Evolutionary conservation across 2,113 vertebrate species (phyloP), one percentile per base, ranked within the genome.

Genomic region (Dryoscopus gambensis): DNA sequence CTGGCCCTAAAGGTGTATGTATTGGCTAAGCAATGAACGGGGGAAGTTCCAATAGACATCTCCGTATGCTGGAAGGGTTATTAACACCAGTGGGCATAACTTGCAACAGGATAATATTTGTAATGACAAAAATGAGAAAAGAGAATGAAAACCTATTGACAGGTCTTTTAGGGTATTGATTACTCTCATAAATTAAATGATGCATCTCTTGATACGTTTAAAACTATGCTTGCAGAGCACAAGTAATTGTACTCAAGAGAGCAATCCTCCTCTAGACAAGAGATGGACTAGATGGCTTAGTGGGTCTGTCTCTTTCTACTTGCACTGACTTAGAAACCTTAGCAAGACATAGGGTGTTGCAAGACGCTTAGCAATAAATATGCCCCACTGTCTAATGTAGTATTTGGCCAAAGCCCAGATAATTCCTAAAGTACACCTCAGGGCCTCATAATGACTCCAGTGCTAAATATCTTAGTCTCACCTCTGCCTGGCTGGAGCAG

Each of bases 371-470:
- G 65, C 42, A 87, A 87, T 84, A 92, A 95, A 92, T 78, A 84
- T 40, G 21, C 53, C 31, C 80, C 68, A 15, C 64, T 73, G 79
- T 69, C 86, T 76, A 85, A 86, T 62, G 69, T 37, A 46, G 76
- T 42, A 81, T 75, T 95, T 93, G 92, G 88, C 73, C 80, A 87
- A 90, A 90, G 77, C 62, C 80, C 93, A 95, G 60, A n/a, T 71
- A 94, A 90, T 84, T 89, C 69, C 76, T 87, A 62, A 71, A 93
- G 64, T 31, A 75, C 20, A 78, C 88, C 53, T 84, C 83, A 47
- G 86, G 83, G 95, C 39, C 73, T 79, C 62, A 33, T 81, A 67
- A 84, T 39, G n/a, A 57, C 69, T 87, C 21, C 53, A 55, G 49
- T 15, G 49, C 69, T 90, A 87, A 90, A 71, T 78, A 28, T 46